Evolutionary conservation across 2,888 invertebrate genomes (phyloP).

Genomic region (Eristalis arbustorum): DNA sequence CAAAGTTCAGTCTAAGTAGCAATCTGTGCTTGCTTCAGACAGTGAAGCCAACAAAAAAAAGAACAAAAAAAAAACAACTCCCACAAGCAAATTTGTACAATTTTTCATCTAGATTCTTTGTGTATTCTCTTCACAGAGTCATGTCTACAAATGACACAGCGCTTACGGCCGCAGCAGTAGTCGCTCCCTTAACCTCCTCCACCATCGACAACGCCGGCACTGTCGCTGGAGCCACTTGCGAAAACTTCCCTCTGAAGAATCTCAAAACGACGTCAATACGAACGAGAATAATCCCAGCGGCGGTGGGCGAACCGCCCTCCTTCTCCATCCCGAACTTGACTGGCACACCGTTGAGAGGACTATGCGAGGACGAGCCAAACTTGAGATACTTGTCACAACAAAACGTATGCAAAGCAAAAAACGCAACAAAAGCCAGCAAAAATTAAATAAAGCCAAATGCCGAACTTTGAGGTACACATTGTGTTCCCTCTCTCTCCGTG

Average conservation of each 20-base stretch:
- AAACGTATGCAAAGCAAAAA: conserved; percentile 66
- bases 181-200: conserved; percentile 18
- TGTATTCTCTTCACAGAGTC: conserved; percentile 65
- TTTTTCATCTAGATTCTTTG: conserved; percentile 33
- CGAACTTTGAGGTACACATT: conserved; percentile 68
- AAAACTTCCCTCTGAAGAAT: conserved; percentile 39
- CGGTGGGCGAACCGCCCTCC: not conserved
- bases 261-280: conserved; percentile 25
- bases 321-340: conserved; percentile 36
- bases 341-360: conserved; percentile 51
- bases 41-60: not conserved
- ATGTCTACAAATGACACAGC: conserved; percentile 61
- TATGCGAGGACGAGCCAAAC: conserved; percentile 60
- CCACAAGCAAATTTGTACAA: not conserved
- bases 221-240: not conserved
- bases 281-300: conserved; percentile 41
- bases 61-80: not conserved
- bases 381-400: conserved; percentile 62
- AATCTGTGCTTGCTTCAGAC: not conserved
- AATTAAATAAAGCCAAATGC: conserved; percentile 68
- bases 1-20: no score
- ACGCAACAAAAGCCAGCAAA: conserved; percentile 63
- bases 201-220: not conserved
- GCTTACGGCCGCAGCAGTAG: conserved; percentile 22
- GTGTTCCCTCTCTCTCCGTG: conserved; percentile 55